Percentiles rank a stretch among this genome's conserved stretches.
Evolutionary conservation across 2,113 vertebrate species (phyloP).

Genomic region (Glaucidium brasilianum): DNA sequence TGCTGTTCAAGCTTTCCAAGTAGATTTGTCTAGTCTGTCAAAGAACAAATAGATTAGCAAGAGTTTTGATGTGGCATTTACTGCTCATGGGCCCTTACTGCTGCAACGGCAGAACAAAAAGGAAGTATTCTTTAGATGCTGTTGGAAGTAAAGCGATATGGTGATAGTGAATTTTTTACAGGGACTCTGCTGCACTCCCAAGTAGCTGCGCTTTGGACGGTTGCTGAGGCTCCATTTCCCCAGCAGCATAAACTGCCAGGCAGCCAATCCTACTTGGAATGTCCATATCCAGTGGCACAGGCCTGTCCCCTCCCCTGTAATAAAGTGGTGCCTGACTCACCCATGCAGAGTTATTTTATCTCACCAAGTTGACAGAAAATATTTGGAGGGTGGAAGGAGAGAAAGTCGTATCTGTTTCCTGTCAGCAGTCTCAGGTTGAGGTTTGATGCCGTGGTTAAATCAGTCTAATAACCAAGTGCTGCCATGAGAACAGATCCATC

Average conservation of each 20-base stretch:
- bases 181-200: neutral
- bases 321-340: neutral
- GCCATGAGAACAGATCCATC: neutral
- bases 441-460: neutral
- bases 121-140: neutral
- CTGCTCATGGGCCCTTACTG: neutral
- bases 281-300: neutral
- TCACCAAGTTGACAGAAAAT: neutral
- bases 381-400: neutral
- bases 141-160: neutral
- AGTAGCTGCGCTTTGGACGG: neutral
- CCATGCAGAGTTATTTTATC: neutral
- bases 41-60: slow-evolving; percentile 22
- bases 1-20: neutral
- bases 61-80: slow-evolving; percentile 13
- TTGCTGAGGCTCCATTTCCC: neutral
- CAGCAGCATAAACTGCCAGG: neutral
- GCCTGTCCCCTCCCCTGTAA: neutral
- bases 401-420: neutral
- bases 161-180: neutral
- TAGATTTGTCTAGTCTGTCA: slow-evolving; percentile 17
- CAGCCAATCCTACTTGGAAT: neutral
- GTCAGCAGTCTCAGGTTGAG: neutral
- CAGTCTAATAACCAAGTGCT: neutral
- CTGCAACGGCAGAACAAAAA: neutral